Base-by-base conservation (phyloP, 30 jellyfish, hydroid and myxozoan species). In the Hydractinia echinata region DNA sequence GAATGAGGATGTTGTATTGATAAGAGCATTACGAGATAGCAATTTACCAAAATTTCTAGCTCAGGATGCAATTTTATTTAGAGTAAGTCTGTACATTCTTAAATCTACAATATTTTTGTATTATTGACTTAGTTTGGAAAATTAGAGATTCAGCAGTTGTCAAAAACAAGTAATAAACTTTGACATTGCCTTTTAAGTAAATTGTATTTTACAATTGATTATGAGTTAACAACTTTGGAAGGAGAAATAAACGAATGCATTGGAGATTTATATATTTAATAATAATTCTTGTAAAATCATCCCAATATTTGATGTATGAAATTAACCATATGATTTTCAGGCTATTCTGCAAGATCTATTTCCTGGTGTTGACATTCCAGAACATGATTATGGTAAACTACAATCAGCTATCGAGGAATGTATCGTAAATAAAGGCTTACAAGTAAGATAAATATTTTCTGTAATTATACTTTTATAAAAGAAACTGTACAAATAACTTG, bases 281-380 rank as follows among this genome's bases (percentile, higher is more conserved):
- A 30, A 2, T 30, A 30, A 0, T 30, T 30, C 2, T 30, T 30
- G 44, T 30, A 2, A 30, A 30, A 30, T 30, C 44, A 30, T 30
- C 44, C 44, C 44, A n/a, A n/a, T n/a, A 60, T 60, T 60, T 60
- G 70, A 30, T 30, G 44, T 30, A 30, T 30, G 44, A 30, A 30
- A 30, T 30, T 30, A 30, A 60, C 19, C 1, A 60, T 60, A 7
- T 72, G 3, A 6, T 30, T 7, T 18, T 51, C 14, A 92, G 98
- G 96, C 98, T 61, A 92, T 92, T 67, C 89, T 92, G 14, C 98
- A 92, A 87, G 98, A 92, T 83, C 64, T 92, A 86, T 92, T 92
- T 64, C 98, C 98, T 48, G 96, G 98, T 8, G 98, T 92, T 30
- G 90, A 87, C 53, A 92, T 92, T 82, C 98, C 98, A 10, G 94